A percentile compares a stretch with the other conserved stretches of the same genome.
These are phyloP conservation scores for Berghia stephanieae DNA, from an alignment of 1,140 invertebrate genomes.

Conservation along the genomic window DNA sequence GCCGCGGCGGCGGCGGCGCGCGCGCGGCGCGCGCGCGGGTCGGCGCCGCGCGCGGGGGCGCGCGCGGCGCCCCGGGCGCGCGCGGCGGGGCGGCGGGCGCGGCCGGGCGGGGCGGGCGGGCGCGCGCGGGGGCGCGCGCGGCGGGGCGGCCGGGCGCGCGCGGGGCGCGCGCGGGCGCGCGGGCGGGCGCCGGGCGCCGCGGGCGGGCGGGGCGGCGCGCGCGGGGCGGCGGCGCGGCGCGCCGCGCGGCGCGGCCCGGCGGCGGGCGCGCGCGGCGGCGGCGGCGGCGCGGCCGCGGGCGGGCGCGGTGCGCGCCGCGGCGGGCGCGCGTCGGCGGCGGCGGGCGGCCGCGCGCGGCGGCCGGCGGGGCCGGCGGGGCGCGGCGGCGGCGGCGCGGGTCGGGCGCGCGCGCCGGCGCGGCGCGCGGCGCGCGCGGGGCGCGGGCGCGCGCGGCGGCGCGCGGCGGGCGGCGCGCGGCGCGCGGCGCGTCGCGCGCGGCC, in stretches of 20 bases:
- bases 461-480: not conserved
- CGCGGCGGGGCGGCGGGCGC: too few relatives aligned
- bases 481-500: not conserved
- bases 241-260: too few relatives aligned
- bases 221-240: too few relatives aligned
- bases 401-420: not conserved
- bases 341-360: not conserved
- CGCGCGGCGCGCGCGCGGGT: too few relatives aligned
- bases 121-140: not conserved
- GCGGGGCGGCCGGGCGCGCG: not conserved
- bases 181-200: not conserved
- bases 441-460: not conserved
- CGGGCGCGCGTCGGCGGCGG: not conserved
- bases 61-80: too few relatives aligned
- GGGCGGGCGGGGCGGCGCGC: not conserved
- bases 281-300: too few relatives aligned
- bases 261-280: too few relatives aligned
- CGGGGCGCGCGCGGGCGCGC: not conserved
- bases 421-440: not conserved
- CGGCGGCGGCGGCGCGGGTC: not conserved
- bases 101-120: too few relatives aligned
- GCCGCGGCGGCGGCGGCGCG: too few relatives aligned
- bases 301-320: too few relatives aligned
- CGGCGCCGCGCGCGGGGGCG: too few relatives aligned
- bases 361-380: not conserved